These are phyloP conservation scores for Catostylus mosaicus DNA, from an alignment of 30 jellyfish, hydroid and myxozoan species.

Conservation along the genomic window DNA sequence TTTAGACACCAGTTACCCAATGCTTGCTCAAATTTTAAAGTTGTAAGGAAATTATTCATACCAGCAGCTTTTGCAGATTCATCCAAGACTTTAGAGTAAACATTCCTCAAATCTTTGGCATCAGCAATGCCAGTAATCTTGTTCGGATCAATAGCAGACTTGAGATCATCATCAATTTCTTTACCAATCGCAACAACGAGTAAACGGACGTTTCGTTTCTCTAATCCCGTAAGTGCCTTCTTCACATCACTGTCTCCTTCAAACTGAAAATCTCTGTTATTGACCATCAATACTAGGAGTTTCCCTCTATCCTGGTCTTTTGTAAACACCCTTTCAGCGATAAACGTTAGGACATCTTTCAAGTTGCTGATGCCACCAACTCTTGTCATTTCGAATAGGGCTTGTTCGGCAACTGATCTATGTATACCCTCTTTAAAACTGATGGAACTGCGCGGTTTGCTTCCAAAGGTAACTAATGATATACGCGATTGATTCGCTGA, in stretches of 20 bases:
- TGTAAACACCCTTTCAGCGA: conserved; percentile 33
- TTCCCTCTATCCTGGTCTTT: conserved; percentile 16
- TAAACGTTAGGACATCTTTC: conserved; percentile 21
- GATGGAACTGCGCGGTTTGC: background rate
- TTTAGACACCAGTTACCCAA: no score
- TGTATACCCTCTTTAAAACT: conserved; percentile 29
- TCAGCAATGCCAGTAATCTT: conserved; percentile 7
- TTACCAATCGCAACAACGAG: conserved; percentile 50
- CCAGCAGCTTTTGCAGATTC: conserved; percentile 33
- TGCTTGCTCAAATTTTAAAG: no score
- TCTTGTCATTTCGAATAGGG: background rate
- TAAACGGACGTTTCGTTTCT: background rate
- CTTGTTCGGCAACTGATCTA: conserved; percentile 31
- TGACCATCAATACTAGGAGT: conserved; percentile 43
- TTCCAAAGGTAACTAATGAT: conserved; percentile 66
- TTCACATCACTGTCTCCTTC: conserved; percentile 6
- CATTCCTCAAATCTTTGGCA: conserved; percentile 1
- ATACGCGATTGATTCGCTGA: conserved; percentile 50
- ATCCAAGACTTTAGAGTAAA: conserved; percentile 10
- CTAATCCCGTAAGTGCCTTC: conserved; percentile 10
- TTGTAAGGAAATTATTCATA: background rate
- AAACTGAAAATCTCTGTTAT: conserved; percentile 19
- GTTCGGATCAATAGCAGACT: background rate
- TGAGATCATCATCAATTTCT: conserved; percentile 20
- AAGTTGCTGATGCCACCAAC: conserved; percentile 63